These are phyloP conservation scores for Eueides isabella DNA, from an alignment of 1,140 invertebrate species.

Conservation along the genomic window DNA sequence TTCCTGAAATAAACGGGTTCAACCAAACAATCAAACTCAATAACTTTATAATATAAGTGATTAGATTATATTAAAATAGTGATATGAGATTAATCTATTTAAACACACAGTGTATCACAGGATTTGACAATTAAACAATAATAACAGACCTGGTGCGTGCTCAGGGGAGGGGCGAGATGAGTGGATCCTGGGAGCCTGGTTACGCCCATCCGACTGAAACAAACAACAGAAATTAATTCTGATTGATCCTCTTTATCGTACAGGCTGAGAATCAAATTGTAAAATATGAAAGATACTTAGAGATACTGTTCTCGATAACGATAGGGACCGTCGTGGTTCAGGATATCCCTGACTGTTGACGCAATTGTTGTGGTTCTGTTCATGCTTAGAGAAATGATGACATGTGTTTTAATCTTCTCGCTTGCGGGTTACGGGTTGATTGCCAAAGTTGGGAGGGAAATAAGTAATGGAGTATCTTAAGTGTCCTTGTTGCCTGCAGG, in stretches of 20 bases:
- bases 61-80: too few relatives aligned
- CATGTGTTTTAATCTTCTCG: too few relatives aligned
- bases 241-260: too few relatives aligned
- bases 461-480: neutral
- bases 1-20: too few relatives aligned
- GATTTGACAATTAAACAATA: neutral
- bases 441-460: neutral
- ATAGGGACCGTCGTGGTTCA: neutral
- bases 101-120: too few relatives aligned
- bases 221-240: constrained; percentile 35
- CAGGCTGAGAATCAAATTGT: too few relatives aligned
- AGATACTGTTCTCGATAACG: neutral
- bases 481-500: neutral
- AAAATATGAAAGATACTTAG: too few relatives aligned
- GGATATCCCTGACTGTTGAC: neutral
- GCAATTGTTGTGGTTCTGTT: neutral
- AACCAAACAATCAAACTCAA: too few relatives aligned
- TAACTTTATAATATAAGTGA: too few relatives aligned
- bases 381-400: too few relatives aligned
- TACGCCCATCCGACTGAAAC: constrained; percentile 79
- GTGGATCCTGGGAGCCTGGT: constrained; percentile 76
- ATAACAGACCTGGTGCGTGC: constrained; percentile 59
- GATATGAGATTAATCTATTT: too few relatives aligned
- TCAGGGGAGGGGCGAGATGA: constrained; percentile 73
- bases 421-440: too few relatives aligned